Conservation (phyloP, 2,888 invertebrate species). For the Muscina levida region DNA sequence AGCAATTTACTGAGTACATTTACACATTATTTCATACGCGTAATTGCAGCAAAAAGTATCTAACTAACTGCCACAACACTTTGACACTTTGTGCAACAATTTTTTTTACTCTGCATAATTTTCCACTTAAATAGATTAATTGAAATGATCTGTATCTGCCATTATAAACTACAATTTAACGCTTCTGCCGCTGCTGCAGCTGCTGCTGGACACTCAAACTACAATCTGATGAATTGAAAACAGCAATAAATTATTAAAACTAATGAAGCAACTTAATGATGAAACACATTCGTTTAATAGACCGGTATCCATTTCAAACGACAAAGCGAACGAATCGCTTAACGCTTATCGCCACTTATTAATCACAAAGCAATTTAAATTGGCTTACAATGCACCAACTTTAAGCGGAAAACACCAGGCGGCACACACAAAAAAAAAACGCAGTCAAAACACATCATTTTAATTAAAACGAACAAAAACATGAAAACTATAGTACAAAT, state of each 20-base stretch:
- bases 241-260: constrained; percentile 36
- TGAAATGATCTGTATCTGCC: not conserved
- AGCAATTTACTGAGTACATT: no score
- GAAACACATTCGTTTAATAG: not conserved
- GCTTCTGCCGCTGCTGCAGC: no score
- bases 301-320: no score
- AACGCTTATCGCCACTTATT: constrained; percentile 40
- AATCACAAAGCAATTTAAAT: constrained; percentile 61
- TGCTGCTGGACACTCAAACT: constrained; percentile 1
- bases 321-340: not conserved
- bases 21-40: no score
- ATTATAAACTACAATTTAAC: constrained; percentile 1
- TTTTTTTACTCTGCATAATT: not conserved
- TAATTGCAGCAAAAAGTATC: no score
- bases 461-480: constrained; percentile 37
- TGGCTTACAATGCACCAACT: no score
- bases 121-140: not conserved
- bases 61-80: no score
- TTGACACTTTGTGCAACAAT: no score
- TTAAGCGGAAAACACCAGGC: no score
- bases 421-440: no score
- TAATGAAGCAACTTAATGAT: constrained; percentile 39
- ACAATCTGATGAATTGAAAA: constrained; percentile 44
- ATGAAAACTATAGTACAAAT: constrained; percentile 18
- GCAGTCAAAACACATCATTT: constrained; percentile 56